Percentiles rank a stretch among this genome's conserved stretches.
These are phyloP conservation scores for Cyclargus thomasi DNA, from an alignment of 1,140 invertebrate species.

Conservation along the genomic window DNA sequence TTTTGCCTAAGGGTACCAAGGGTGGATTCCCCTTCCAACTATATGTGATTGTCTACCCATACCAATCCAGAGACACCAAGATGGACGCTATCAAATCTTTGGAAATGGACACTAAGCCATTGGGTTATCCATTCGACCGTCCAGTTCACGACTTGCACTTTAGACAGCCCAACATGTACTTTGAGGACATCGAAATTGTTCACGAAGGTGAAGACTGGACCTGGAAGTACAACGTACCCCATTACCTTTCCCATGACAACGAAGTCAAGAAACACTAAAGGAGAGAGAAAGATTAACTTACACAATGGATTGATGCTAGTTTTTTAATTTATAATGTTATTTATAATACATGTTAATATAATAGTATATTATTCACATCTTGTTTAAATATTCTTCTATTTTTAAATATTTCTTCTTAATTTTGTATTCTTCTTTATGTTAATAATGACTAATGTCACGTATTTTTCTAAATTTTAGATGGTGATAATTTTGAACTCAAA, in stretches of 20 bases:
- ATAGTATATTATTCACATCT: background rate
- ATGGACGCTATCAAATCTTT: slow-evolving; percentile 37
- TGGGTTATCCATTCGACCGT: slow-evolving; percentile 82
- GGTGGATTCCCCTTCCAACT: slow-evolving; percentile 80
- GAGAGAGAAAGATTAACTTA: slow-evolving; percentile 32
- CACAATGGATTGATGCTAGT: background rate
- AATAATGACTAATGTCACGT: too few relatives aligned
- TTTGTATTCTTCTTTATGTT: too few relatives aligned
- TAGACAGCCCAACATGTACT: slow-evolving; percentile 80
- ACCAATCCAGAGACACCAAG: slow-evolving; percentile 35
- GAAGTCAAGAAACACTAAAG: slow-evolving; percentile 43
- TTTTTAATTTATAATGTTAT: slow-evolving; percentile 22
- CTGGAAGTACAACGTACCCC: slow-evolving; percentile 43
- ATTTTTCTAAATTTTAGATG: too few relatives aligned
- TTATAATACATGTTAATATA: slow-evolving; percentile 27
- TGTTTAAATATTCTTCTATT: too few relatives aligned
- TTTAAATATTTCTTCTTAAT: too few relatives aligned
- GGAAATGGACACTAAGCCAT: slow-evolving; percentile 70
- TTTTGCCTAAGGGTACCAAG: slow-evolving; percentile 81
- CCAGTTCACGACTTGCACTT: slow-evolving; percentile 75
- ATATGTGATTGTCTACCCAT: slow-evolving; percentile 79
- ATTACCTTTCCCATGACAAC: slow-evolving; percentile 33
- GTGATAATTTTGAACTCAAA: too few relatives aligned
- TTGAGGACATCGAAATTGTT: slow-evolving; percentile 79
- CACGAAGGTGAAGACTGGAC: slow-evolving; percentile 74